Conservation (phyloP, 2,797 vertebrate species). For the Gila robusta region DNA sequence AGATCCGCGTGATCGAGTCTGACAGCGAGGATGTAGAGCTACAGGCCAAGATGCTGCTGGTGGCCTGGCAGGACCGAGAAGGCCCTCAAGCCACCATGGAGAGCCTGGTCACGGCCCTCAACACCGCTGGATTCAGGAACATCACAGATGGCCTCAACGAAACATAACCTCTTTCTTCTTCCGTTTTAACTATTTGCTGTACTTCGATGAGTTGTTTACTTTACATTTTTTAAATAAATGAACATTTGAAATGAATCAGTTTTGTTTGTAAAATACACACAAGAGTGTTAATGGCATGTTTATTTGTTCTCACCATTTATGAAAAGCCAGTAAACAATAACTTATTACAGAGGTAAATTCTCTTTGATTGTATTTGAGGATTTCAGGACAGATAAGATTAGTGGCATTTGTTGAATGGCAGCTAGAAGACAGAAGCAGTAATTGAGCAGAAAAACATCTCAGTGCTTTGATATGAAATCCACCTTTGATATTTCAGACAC, state of each 20-base stretch:
- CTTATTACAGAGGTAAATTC: conserved; percentile 77
- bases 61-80: conserved; percentile 97
- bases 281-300: conserved; percentile 61
- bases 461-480: conserved; percentile 11
- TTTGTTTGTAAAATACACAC: conserved; percentile 32
- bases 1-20: conserved; percentile 90
- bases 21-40: conserved; percentile 93
- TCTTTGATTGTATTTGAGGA: conserved; percentile 77
- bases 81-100: conserved; percentile 87
- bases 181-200: conserved; percentile 16
- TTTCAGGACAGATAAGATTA: conserved; percentile 65
- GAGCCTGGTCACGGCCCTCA: conserved; percentile 85
- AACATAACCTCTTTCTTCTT: conserved; percentile 61
- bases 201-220: not conserved
- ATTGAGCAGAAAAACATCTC: conserved; percentile 6
- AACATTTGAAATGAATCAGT: conserved; percentile 10
- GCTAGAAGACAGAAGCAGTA: conserved; percentile 9
- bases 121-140: conserved; percentile 83
- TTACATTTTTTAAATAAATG: conserved; percentile 53
- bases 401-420: conserved; percentile 5
- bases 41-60: conserved; percentile 94
- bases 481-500: not conserved
- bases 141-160: conserved; percentile 86
- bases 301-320: conserved; percentile 79
- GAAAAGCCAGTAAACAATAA: conserved; percentile 89